phyloP scores from a whole-genome alignment of 2,888 invertebrate species.

The Dastarcus helophoroides region DNA sequence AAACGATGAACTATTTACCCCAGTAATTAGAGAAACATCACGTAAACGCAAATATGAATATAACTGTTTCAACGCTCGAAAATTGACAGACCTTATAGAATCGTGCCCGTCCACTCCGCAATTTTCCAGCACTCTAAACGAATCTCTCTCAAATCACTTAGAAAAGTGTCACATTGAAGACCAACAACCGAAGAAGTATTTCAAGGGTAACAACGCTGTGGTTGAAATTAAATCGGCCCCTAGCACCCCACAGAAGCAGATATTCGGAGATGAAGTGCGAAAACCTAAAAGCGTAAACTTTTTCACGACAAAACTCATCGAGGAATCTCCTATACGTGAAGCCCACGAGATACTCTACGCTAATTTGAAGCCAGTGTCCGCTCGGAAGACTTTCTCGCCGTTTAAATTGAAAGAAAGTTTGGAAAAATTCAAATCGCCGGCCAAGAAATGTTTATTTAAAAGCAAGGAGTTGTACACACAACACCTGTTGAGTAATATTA shows the following conservation, averaged over 20 bases:
- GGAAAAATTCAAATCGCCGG: constrained; percentile 20
- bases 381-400: constrained; percentile 18
- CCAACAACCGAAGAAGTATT: constrained; percentile 6
- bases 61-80: constrained; percentile 12
- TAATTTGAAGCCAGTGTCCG: constrained; percentile 16
- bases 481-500: constrained; percentile 14
- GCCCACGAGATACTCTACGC: constrained; percentile 29
- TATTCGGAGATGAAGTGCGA: constrained; percentile 2
- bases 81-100: constrained; percentile 17
- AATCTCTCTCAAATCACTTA: constrained; percentile 25
- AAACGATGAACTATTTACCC: constrained; percentile 15
- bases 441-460: constrained; percentile 24
- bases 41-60: constrained; percentile 24
- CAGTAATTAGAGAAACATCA: constrained; percentile 11
- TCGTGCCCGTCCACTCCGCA: constrained; percentile 17
- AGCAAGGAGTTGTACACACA: constrained; percentile 9
- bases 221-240: constrained; percentile 13
- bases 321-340: constrained; percentile 24
- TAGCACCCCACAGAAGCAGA: constrained; percentile 20
- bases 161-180: constrained; percentile 22
- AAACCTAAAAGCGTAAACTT: constrained; percentile 5
- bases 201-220: constrained; percentile 1
- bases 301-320: constrained; percentile 18
- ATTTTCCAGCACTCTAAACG: constrained; percentile 30
- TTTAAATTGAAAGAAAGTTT: constrained; percentile 19